Conservation (phyloP, 2,113 vertebrate genomes). For the Aphyosemion australe region DNA sequence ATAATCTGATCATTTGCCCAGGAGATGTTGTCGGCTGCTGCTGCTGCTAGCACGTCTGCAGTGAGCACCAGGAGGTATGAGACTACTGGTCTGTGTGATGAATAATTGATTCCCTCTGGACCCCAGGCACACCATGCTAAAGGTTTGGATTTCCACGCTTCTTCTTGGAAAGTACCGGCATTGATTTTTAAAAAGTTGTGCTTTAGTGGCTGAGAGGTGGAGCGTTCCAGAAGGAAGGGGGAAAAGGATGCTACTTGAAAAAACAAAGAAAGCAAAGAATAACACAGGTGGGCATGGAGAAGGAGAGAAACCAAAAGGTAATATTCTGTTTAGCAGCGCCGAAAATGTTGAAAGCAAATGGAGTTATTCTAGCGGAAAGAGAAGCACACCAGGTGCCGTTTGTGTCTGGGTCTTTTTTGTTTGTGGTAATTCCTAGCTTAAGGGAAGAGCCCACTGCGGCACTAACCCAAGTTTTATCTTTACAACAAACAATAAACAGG, state of each 20-base stretch:
- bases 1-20: constrained; percentile 18
- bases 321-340: constrained; percentile 2
- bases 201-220: constrained; percentile 41
- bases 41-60: constrained; percentile 27
- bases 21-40: constrained; percentile 2
- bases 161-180: constrained; percentile 46
- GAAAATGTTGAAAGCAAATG: constrained; percentile 38
- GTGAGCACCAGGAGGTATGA: constrained; percentile 36
- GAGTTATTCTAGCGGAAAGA: constrained; percentile 48
- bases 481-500: constrained; percentile 6
- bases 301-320: background rate
- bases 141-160: constrained; percentile 59
- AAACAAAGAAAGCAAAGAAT: background rate
- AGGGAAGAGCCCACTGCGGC: background rate
- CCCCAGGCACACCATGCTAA: constrained; percentile 44
- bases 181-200: constrained; percentile 55
- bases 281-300: constrained; percentile 11
- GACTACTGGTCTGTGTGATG: constrained; percentile 43
- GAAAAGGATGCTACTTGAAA: constrained; percentile 11
- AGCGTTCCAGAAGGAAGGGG: background rate
- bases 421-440: constrained; percentile 28
- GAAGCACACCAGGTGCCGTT: constrained; percentile 30
- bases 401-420: constrained; percentile 5
- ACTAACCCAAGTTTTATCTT: background rate
- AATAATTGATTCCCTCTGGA: constrained; percentile 74